These are phyloP conservation scores for Poecilia latipinna DNA, from an alignment of 2,113 vertebrate species.

Conservation along the genomic window DNA sequence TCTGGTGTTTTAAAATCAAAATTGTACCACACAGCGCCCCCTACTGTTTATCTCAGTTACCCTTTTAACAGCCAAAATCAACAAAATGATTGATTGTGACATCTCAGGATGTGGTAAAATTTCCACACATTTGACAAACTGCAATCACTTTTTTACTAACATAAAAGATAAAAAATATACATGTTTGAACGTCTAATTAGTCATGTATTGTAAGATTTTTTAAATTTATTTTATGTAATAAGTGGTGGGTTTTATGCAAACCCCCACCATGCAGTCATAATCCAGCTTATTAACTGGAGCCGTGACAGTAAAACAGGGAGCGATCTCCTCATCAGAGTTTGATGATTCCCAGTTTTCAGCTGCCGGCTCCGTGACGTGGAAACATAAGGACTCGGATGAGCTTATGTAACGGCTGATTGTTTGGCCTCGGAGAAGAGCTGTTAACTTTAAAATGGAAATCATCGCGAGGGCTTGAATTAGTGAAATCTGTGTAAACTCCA, in stretches of 20 bases:
- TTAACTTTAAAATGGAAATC: slow-evolving; percentile 53
- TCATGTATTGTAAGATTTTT: too few species aligned
- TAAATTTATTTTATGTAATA: not conserved
- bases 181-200: too few species aligned
- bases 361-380: slow-evolving; percentile 24
- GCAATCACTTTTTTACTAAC: too few species aligned
- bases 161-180: too few species aligned
- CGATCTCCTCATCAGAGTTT: not conserved
- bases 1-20: not conserved
- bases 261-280: not conserved
- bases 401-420: slow-evolving; percentile 71
- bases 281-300: not conserved
- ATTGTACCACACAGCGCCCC: not conserved
- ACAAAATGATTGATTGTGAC: not conserved
- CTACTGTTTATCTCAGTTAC: not conserved
- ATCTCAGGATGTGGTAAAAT: not conserved
- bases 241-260: not conserved
- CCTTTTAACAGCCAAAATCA: not conserved
- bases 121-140: too few species aligned
- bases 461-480: slow-evolving; percentile 37
- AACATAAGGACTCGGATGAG: slow-evolving; percentile 54
- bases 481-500: slow-evolving; percentile 55
- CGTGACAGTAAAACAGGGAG: not conserved
- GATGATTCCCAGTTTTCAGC: not conserved
- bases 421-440: slow-evolving; percentile 60